Base-by-base conservation (phyloP, 2,797 vertebrate species). In the Rousettus madagascariensis region DNA sequence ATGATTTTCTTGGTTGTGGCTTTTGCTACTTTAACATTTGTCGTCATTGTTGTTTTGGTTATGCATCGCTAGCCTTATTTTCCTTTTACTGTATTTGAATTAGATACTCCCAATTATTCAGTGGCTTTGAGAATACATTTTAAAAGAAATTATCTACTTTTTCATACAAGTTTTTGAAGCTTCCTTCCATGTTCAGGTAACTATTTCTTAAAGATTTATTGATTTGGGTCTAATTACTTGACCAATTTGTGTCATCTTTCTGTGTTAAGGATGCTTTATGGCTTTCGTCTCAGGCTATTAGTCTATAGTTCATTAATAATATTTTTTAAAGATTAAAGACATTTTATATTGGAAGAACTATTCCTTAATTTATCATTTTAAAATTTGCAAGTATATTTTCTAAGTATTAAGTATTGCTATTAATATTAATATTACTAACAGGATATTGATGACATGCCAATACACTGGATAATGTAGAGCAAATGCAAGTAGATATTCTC, bases 261-360 rank as follows among this genome's bases (percentile, higher is more conserved):
- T 94, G 26, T 84, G 51, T 94, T 90, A 95, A 85, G 59, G 13
- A 72, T 94, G 43, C 65, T 88, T 95, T 80, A 96, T 89, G 49
- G 65, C 8, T 87, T 97, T 92, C 49, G 36, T 93, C 88, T 88
- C 71, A 38, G 78, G 43, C 55, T 92, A 4, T 92, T 94, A 91
- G 85, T 89, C 78, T 74, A 41, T 61, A 92, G 46, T 94, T 92
- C 46, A 15, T 65, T 95, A 95, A 96, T 89, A 57, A 86, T 69
- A 6, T 24, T 94, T 96, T 95, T 95, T 85, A 97, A 97, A 97
- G 82, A 86, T 96, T 95, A 92, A 6, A 79, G 59, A 33, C 33
- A 74, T 95, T 95, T 88, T 91, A 36, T 95, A 30, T 83, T 91
- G 55, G 59, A 66, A 95, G 16, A 84, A 69, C 0, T 55, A 16